Conservation (phyloP, 30 jellyfish, hydroid and myxozoan genomes). For the Hydractinia echinata region DNA sequence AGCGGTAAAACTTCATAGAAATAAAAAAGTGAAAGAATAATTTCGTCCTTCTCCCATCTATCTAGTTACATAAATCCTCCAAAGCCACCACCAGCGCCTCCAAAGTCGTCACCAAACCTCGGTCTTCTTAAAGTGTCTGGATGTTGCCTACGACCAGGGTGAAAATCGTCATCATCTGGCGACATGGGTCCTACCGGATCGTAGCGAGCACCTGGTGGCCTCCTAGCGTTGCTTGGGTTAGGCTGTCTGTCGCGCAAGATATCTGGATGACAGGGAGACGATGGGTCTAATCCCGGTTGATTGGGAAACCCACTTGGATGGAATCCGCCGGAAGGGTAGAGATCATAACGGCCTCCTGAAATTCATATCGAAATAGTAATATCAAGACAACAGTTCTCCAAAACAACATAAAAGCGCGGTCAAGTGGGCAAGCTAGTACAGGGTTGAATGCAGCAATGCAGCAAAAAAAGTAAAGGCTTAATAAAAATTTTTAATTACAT, state of each 20-base stretch:
- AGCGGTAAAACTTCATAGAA: too few species aligned
- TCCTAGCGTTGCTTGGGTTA: neutral
- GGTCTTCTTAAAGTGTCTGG: slow-evolving; percentile 43
- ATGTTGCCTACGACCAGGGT: slow-evolving; percentile 25
- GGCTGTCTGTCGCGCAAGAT: neutral
- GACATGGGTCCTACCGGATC: slow-evolving; percentile 43
- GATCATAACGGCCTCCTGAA: slow-evolving; percentile 34
- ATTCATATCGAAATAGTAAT: neutral
- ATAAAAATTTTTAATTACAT: too few species aligned
- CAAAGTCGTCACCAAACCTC: slow-evolving; percentile 22
- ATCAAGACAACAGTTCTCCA: neutral
- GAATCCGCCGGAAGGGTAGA: slow-evolving; percentile 15
- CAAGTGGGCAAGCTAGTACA: neutral
- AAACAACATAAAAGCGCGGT: neutral
- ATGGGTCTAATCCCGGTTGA: neutral
- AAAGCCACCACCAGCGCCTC: slow-evolving; percentile 14
- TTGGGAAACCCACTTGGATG: neutral
- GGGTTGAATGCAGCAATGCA: too few species aligned
- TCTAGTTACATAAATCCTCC: slow-evolving; percentile 19
- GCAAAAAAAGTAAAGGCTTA: too few species aligned
- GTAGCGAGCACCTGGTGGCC: slow-evolving; percentile 50
- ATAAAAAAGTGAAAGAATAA: too few species aligned
- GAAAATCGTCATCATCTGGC: slow-evolving; percentile 31
- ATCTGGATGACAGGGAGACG: neutral
- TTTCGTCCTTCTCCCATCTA: too few species aligned